These are phyloP conservation scores for Martes martes DNA, from an alignment of 2,113 vertebrate species.

Conservation along the genomic window DNA sequence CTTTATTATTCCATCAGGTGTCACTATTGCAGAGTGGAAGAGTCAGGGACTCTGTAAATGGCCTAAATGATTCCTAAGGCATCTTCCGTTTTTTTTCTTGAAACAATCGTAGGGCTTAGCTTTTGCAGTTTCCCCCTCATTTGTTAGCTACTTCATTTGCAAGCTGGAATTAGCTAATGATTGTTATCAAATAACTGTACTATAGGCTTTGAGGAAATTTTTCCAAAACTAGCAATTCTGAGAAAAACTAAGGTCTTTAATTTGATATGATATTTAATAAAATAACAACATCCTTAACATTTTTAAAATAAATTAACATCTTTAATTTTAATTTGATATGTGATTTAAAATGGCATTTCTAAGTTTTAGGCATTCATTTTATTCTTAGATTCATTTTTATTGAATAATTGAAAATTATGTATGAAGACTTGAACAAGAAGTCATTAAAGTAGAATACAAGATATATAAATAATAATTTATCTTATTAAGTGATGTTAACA, in stretches of 20 bases:
- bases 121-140: not conserved
- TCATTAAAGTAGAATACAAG: not conserved
- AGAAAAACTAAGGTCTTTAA: not conserved
- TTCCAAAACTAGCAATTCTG: not conserved
- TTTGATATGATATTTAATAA: not conserved
- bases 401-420: not conserved
- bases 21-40: slow-evolving; percentile 54
- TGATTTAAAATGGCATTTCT: not conserved
- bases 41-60: not conserved
- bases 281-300: not conserved
- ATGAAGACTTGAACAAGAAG: not conserved
- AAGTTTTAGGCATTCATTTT: slow-evolving; percentile 3
- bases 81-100: not conserved
- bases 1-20: slow-evolving; percentile 52
- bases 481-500: not conserved
- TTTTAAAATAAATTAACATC: not conserved
- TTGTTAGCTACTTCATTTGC: not conserved
- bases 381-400: not conserved
- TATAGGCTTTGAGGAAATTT: not conserved
- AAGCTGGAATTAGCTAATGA: not conserved
- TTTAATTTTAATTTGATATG: not conserved
- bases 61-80: not conserved
- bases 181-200: not conserved
- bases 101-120: not conserved
- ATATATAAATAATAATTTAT: not conserved